Conservation (phyloP, 2,888 invertebrate genomes). For the Herminia tarsipennalis region DNA sequence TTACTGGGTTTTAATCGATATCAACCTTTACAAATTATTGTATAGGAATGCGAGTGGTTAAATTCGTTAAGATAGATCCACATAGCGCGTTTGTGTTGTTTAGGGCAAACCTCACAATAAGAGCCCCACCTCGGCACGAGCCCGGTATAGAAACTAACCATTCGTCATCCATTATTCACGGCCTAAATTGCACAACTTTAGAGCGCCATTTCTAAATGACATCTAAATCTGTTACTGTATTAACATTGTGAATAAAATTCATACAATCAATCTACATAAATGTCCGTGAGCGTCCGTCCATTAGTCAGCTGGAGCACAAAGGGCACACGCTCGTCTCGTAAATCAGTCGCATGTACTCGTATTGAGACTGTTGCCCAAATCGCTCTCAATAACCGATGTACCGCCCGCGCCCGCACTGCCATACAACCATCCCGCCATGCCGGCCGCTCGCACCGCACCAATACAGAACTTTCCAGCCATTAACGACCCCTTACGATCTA, state of each 20-base stretch:
- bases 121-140: constrained; percentile 77
- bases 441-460: constrained; percentile 31
- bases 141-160: constrained; percentile 74
- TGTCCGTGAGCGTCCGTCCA: constrained; percentile 85
- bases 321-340: constrained; percentile 85
- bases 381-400: constrained; percentile 76
- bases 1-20: too few species aligned
- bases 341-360: constrained; percentile 81
- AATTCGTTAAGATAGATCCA: constrained; percentile 5
- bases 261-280: constrained; percentile 86
- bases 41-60: not conserved
- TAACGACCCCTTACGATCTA: constrained; percentile 74
- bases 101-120: constrained; percentile 61
- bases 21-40: too few species aligned
- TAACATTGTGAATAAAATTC: constrained; percentile 86
- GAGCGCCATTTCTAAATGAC: constrained; percentile 86
- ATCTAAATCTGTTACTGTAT: constrained; percentile 86
- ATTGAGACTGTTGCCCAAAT: constrained; percentile 83
- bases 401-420: constrained; percentile 44
- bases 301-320: constrained; percentile 84
- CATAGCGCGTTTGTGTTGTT: constrained; percentile 50
- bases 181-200: constrained; percentile 85
- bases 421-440: constrained; percentile 44
- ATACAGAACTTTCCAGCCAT: constrained; percentile 73
- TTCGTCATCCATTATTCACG: constrained; percentile 85